phyloP scores from a whole-genome alignment of 2,888 invertebrate species.

The Chymomyza fuscimana region DNA sequence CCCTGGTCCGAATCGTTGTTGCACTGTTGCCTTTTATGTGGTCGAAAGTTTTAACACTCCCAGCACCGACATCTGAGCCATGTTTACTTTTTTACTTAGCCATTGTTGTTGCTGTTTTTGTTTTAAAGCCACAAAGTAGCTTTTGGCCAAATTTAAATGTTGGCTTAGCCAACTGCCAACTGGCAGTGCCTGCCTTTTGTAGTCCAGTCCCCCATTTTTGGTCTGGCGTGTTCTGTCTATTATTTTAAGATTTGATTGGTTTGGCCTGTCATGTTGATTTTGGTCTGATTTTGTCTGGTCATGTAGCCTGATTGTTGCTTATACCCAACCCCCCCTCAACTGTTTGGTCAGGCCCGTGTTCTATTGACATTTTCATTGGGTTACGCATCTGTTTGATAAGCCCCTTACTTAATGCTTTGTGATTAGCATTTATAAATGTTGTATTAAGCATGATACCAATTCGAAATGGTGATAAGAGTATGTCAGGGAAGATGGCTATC shows the following conservation, averaged over 20 bases:
- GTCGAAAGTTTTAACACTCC: slow-evolving; percentile 51
- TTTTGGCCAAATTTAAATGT: slow-evolving; percentile 71
- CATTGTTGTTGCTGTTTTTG: slow-evolving; percentile 36
- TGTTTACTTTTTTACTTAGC: slow-evolving; percentile 62
- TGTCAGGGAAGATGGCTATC: too few species aligned
- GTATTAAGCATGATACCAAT: slow-evolving; percentile 15
- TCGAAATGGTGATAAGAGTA: background rate
- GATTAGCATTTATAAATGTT: slow-evolving; percentile 36
- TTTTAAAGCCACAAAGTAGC: slow-evolving; percentile 77
- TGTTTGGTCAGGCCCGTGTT: slow-evolving; percentile 30
- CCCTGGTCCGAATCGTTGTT: slow-evolving; percentile 16
- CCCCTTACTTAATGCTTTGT: background rate
- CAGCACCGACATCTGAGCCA: slow-evolving; percentile 66
- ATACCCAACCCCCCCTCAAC: slow-evolving; percentile 12
- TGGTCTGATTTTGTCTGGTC: slow-evolving; percentile 22
- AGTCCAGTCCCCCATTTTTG: slow-evolving; percentile 14
- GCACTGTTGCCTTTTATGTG: slow-evolving; percentile 52
- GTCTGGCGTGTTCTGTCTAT: slow-evolving; percentile 51
- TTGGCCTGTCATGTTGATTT: slow-evolving; percentile 43
- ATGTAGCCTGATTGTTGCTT: slow-evolving; percentile 1
- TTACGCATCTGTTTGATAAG: background rate
- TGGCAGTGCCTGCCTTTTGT: slow-evolving; percentile 9
- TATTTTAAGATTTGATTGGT: slow-evolving; percentile 65
- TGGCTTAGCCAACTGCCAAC: slow-evolving; percentile 41
- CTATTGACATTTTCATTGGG: slow-evolving; percentile 32